Conservation (phyloP, 2,888 invertebrate species). For the Pseudeuparius sepicola region DNA sequence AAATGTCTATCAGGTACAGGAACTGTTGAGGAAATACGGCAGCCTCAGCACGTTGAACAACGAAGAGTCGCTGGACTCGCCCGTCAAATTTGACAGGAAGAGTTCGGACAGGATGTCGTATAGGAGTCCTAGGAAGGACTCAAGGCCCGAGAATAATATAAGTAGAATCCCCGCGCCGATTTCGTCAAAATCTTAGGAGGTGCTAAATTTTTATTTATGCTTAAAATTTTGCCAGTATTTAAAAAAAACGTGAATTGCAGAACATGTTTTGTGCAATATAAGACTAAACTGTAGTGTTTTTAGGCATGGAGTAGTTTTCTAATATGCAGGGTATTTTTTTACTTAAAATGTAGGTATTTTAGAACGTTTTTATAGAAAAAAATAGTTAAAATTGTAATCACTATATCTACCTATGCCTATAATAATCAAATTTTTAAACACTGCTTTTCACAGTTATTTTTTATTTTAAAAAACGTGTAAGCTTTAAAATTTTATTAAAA, state of each 20-base stretch:
- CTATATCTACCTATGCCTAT: too few relatives aligned
- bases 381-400: too few relatives aligned
- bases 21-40: constrained; percentile 51
- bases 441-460: too few relatives aligned
- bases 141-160: constrained; percentile 40
- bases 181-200: constrained; percentile 20
- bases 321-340: constrained; percentile 9
- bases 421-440: too few relatives aligned
- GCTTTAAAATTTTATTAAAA: too few relatives aligned
- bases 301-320: neutral
- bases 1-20: constrained; percentile 49
- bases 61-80: constrained; percentile 38
- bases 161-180: constrained; percentile 46
- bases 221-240: too few relatives aligned
- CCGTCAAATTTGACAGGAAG: constrained; percentile 18
- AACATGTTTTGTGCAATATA: neutral
- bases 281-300: neutral
- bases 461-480: too few relatives aligned
- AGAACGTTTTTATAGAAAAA: constrained; percentile 2
- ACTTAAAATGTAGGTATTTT: constrained; percentile 6
- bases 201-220: too few relatives aligned
- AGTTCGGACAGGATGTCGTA: constrained; percentile 26
- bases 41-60: constrained; percentile 48
- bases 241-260: constrained; percentile 3
- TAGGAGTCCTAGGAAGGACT: constrained; percentile 44